phyloP scores from a whole-genome alignment of 2,797 vertebrate species.

The Oceanodroma leucorhoa region DNA sequence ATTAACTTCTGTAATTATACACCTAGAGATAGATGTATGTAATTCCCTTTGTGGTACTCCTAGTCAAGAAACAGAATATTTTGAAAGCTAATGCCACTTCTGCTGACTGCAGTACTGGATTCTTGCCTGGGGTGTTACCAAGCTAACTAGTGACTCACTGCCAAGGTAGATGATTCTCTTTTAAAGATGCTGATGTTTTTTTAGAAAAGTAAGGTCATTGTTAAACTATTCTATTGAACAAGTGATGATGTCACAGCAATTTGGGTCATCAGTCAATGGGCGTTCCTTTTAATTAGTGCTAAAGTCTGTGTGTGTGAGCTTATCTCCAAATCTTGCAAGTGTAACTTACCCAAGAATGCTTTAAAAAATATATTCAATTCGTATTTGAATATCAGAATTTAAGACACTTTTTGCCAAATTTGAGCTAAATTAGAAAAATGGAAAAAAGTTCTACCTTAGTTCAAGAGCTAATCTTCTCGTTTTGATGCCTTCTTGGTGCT shows the following conservation, averaged over 20 bases:
- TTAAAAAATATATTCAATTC: neutral
- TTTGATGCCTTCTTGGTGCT: neutral
- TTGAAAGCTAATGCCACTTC: neutral
- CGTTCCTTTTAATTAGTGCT: neutral
- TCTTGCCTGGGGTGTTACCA: neutral
- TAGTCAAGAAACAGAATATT: neutral
- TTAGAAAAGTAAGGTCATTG: neutral
- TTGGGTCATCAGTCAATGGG: neutral
- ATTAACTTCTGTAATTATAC: neutral
- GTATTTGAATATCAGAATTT: neutral
- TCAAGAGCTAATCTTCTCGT: neutral
- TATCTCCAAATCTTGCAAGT: neutral
- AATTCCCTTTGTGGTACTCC: neutral
- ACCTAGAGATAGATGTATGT: neutral
- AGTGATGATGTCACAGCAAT: neutral
- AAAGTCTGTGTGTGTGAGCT: neutral
- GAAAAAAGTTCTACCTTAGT: neutral
- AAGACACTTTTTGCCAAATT: neutral
- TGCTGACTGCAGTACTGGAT: neutral
- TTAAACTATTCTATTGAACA: neutral
- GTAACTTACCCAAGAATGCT: neutral
- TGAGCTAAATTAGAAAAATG: neutral
- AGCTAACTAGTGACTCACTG: neutral
- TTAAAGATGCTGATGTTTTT: neutral
- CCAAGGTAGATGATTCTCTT: neutral